Conservation (phyloP, 2,113 vertebrate genomes). For the Amazona guildingii region DNA sequence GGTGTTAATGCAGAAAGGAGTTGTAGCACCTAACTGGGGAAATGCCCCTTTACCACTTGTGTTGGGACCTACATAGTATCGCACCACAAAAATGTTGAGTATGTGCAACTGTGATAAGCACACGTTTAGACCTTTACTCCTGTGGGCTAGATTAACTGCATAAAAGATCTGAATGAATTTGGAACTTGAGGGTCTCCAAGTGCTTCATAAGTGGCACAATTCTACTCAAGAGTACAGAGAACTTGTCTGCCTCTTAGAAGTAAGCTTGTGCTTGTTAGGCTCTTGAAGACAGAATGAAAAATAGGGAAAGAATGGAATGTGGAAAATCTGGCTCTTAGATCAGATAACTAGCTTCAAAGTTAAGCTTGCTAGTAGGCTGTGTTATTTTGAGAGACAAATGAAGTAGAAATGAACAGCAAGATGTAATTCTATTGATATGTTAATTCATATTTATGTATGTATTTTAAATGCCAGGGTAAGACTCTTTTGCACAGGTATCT, state of each 20-base stretch:
- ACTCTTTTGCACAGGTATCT: not conserved
- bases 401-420: not conserved
- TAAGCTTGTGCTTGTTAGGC: not conserved
- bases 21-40: not conserved
- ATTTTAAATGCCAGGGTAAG: not conserved
- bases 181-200: not conserved
- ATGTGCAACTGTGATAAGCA: not conserved
- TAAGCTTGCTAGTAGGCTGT: not conserved
- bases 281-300: not conserved
- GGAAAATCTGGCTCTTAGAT: not conserved
- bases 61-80: not conserved
- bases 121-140: not conserved
- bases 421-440: not conserved
- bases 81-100: not conserved
- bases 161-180: not conserved
- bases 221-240: not conserved
- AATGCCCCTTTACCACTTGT: not conserved
- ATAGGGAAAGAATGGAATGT: not conserved
- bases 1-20: not conserved
- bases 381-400: not conserved
- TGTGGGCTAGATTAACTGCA: rapidly evolving
- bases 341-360: not conserved
- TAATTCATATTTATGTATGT: not conserved
- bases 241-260: not conserved
- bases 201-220: not conserved